Conservation (phyloP, 2,113 vertebrate genomes). For the Stigmatopora nigra region DNA sequence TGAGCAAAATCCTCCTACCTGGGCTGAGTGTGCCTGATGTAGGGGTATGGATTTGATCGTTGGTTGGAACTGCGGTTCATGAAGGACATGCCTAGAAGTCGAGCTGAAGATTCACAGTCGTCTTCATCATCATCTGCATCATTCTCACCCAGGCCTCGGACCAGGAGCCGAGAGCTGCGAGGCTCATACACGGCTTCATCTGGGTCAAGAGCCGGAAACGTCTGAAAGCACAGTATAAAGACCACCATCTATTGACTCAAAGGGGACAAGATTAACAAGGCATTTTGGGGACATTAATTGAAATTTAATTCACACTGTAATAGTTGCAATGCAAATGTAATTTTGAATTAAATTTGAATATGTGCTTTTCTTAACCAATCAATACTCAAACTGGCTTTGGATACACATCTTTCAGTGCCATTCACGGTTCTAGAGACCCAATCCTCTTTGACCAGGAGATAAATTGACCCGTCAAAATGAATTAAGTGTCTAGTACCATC, state of each 20-base stretch:
- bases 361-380: too few relatives aligned
- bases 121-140: constrained; percentile 94
- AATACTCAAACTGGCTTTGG: neutral
- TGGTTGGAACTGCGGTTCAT: constrained; percentile 89
- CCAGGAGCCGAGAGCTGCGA: constrained; percentile 85
- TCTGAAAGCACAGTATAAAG: constrained; percentile 25
- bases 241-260: too few relatives aligned
- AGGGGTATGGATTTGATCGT: constrained; percentile 68
- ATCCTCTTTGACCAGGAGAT: too few relatives aligned
- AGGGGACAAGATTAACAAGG: neutral
- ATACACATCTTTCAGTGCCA: too few relatives aligned
- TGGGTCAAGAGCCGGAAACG: constrained; percentile 76
- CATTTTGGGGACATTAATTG: neutral
- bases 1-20: constrained; percentile 36
- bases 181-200: constrained; percentile 89
- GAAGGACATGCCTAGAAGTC: constrained; percentile 93
- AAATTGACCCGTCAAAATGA: too few relatives aligned
- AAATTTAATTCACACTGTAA: too few relatives aligned
- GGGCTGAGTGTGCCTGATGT: constrained; percentile 67
- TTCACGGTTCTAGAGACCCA: too few relatives aligned
- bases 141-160: constrained; percentile 89
- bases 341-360: too few relatives aligned
- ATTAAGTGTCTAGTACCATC: too few relatives aligned
- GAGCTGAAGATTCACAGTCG: constrained; percentile 91
- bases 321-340: too few relatives aligned